These are phyloP conservation scores for Borostomias antarcticus DNA, from an alignment of 2,797 vertebrate genomes.

Conservation along the genomic window DNA sequence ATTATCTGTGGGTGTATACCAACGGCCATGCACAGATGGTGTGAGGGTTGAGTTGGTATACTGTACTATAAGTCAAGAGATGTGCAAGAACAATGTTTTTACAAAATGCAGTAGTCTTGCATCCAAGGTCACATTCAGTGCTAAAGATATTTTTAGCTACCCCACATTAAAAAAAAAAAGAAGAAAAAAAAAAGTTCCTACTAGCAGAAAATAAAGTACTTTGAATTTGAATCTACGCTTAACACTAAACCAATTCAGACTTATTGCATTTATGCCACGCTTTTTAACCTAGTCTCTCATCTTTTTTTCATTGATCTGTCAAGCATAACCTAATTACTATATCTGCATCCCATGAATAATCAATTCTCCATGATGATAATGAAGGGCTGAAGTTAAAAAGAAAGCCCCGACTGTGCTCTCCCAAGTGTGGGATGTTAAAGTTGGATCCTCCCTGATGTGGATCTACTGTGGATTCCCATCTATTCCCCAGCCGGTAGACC, in stretches of 20 bases:
- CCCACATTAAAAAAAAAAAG: not conserved
- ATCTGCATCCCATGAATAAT: conserved; percentile 10
- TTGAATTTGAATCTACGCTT: too few species aligned
- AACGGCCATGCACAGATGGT: too few species aligned
- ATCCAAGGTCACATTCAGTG: not conserved
- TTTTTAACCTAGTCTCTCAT: conserved; percentile 31
- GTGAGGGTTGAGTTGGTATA: too few species aligned
- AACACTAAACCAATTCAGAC: not conserved
- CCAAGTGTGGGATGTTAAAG: not conserved
- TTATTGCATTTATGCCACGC: conserved; percentile 17
- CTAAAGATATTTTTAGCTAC: not conserved
- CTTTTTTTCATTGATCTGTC: conserved; percentile 27
- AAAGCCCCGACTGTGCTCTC: not conserved
- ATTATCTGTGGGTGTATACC: too few species aligned
- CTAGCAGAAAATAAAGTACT: too few species aligned
- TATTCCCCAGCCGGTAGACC: not conserved
- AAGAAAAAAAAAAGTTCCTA: too few species aligned
- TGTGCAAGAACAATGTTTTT: too few species aligned
- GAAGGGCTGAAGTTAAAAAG: conserved; percentile 41
- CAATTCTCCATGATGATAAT: conserved; percentile 41
- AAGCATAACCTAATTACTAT: conserved; percentile 39
- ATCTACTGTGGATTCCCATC: not conserved
- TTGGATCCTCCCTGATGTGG: too few species aligned
- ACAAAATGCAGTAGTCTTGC: not conserved
- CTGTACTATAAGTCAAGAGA: too few species aligned